These are phyloP conservation scores for Lithophane ornitopus DNA, from an alignment of 2,888 invertebrate species.

Conservation along the genomic window DNA sequence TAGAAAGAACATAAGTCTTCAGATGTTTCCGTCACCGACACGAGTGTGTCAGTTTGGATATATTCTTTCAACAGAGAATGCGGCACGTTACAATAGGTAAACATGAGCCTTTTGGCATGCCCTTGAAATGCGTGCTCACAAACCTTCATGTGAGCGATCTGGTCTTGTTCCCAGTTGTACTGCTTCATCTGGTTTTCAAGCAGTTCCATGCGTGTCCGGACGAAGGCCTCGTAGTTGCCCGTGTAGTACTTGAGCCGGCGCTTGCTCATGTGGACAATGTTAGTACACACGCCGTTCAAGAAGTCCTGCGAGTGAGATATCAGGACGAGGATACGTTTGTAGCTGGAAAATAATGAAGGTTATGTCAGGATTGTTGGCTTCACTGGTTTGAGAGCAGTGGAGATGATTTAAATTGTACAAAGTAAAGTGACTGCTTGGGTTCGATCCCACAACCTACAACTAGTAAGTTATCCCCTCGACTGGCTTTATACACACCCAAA, in stretches of 20 bases:
- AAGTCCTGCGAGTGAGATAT: constrained; percentile 99
- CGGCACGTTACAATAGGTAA: neutral
- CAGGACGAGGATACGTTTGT: constrained; percentile 98
- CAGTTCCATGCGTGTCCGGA: constrained; percentile 97
- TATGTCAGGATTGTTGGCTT: constrained; percentile 7
- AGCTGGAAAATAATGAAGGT: constrained; percentile 87
- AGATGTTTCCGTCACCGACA: neutral
- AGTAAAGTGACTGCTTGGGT: too few relatives aligned
- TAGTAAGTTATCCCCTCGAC: too few relatives aligned
- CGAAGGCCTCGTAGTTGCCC: constrained; percentile 99
- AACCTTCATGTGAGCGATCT: constrained; percentile 99
- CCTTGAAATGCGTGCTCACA: neutral
- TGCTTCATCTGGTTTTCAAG: constrained; percentile 99
- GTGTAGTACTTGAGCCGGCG: constrained; percentile 98
- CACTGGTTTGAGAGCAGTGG: too few relatives aligned
- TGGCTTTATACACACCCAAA: too few relatives aligned
- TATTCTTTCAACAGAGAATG: constrained; percentile 6
- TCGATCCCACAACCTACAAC: too few relatives aligned
- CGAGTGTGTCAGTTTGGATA: neutral
- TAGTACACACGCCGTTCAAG: constrained; percentile 98
- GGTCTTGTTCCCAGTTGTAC: constrained; percentile 99
- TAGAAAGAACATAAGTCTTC: neutral
- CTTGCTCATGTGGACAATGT: constrained; percentile 98
- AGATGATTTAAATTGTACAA: too few relatives aligned
- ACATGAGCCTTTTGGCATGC: neutral